Conservation (phyloP, 2,113 vertebrate genomes). For the Tetrao urogallus region DNA sequence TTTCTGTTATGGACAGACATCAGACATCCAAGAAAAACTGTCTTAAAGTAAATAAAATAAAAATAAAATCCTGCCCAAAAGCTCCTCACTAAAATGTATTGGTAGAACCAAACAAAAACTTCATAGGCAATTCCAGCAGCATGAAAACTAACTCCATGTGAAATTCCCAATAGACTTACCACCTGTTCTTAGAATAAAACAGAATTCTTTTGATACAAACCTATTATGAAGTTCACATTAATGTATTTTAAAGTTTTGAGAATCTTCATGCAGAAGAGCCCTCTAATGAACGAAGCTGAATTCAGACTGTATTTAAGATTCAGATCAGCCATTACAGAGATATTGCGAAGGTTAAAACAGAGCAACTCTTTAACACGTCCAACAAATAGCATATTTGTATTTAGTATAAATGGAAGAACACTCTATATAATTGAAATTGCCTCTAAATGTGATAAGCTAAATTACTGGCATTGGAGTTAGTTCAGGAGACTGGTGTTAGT, state of each 20-base stretch:
- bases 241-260: background rate
- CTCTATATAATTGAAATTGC: slow-evolving; percentile 36
- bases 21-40: background rate
- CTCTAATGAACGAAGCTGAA: background rate
- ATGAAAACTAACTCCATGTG: background rate
- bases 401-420: slow-evolving; percentile 23
- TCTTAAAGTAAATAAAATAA: background rate
- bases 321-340: background rate
- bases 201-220: background rate
- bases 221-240: background rate
- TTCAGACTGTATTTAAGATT: background rate
- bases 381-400: background rate
- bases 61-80: background rate
- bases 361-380: background rate
- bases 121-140: background rate
- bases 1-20: background rate
- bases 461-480: slow-evolving; percentile 29
- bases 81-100: background rate
- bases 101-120: background rate
- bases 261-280: background rate
- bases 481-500: background rate
- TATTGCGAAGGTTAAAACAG: background rate
- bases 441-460: slow-evolving; percentile 37
- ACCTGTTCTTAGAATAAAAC: background rate
- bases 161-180: background rate